Evolutionary conservation across 2,888 invertebrate species (phyloP).

Genomic region (Laothoe populi): DNA sequence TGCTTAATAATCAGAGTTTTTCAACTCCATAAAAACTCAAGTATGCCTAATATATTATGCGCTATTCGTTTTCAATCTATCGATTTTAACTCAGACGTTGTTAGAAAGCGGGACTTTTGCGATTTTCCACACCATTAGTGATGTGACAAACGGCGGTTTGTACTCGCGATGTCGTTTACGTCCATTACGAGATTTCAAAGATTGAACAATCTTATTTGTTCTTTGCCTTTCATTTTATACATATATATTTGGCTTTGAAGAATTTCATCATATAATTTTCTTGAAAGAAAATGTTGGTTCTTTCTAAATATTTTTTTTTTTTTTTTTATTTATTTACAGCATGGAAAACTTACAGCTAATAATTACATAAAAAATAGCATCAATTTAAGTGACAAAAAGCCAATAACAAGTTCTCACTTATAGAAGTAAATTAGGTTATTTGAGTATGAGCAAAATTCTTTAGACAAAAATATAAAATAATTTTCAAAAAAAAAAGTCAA

Average conservation of each 20-base stretch:
- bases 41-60: constrained; percentile 52
- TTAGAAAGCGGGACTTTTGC: constrained; percentile 69
- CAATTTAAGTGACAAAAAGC: too few relatives aligned
- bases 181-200: constrained; percentile 75
- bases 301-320: too few relatives aligned
- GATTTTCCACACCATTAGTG: constrained; percentile 79
- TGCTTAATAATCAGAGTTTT: constrained; percentile 15
- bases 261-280: not conserved
- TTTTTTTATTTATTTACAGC: too few relatives aligned
- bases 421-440: too few relatives aligned
- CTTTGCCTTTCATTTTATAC: constrained; percentile 63
- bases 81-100: constrained; percentile 64
- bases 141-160: constrained; percentile 77
- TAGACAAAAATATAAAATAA: too few relatives aligned
- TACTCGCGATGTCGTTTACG: constrained; percentile 75
- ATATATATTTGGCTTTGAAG: constrained; percentile 48
- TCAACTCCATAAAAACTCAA: constrained; percentile 39
- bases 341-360: too few relatives aligned
- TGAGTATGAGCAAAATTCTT: too few relatives aligned
- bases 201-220: constrained; percentile 70
- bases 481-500: too few relatives aligned
- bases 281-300: not conserved
- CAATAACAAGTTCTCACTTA: too few relatives aligned
- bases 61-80: constrained; percentile 66
- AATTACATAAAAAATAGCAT: too few relatives aligned